Base-by-base conservation (phyloP, 2,888 invertebrate genomes). In the Lepidochitona cinerea region DNA sequence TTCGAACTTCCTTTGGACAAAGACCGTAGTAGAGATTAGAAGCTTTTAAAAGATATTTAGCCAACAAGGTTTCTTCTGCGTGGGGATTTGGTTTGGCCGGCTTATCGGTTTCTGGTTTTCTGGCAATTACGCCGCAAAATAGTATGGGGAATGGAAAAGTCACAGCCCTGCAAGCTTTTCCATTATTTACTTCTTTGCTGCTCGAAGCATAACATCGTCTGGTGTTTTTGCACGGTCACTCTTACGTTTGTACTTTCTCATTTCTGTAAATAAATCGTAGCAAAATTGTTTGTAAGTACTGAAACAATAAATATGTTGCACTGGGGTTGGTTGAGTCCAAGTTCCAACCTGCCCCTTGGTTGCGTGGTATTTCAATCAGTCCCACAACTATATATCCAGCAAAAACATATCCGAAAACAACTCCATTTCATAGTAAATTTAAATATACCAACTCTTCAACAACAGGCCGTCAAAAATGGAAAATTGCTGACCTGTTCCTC, bases 11-110 rank as follows among this genome's bases (percentile, higher is more conserved):
- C 32, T 68, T 72, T 35, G 52, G 59, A 12, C 68, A 41, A 5
- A 77, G 68, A 6, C 77, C 75, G 68, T 54, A 53, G 26, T 74
- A 68, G 3, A 71, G 37, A 32, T 69, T 59, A 12, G 76, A 59
- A 18, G 72, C 65, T 54, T 68, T 49, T 33, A 59, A 18, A 18
- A 73, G 23, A 37, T 75, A 75, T 26, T 70, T 36, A 0, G 36
- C 53, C n/a, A 70, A 36, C 14, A 32, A 14, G 36, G 7, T 18
- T 53, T 75, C 72, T 52, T 72, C 54, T n/a, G n/a, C n/a, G n/a
- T n/a, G n/a, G n/a, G n/a, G n/a, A n/a, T n/a, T n/a, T n/a, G n/a
- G n/a, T n/a, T n/a, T n/a, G n/a, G n/a, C n/a, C n/a, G n/a, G n/a
- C n/a, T n/a, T n/a, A n/a, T n/a, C n/a, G n/a, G n/a, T n/a, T n/a